Conservation (phyloP, 2,113 vertebrate species). For the Eudyptes chrysolophus region DNA sequence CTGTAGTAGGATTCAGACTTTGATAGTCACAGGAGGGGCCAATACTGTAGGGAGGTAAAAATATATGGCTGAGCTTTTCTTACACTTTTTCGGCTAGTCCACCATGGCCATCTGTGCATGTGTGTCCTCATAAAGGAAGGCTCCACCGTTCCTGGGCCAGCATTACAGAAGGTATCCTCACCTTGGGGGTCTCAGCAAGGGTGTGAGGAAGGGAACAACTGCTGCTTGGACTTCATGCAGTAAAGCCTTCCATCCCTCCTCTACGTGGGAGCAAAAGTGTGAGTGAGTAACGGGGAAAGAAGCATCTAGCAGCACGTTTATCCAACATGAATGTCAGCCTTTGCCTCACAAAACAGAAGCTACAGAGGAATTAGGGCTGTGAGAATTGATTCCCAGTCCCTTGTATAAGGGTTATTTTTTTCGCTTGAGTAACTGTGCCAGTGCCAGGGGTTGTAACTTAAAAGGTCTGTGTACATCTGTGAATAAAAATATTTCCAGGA, state of each 20-base stretch:
- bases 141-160: background rate
- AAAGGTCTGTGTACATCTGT: background rate
- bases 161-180: background rate
- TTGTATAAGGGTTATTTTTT: background rate
- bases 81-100: accelerated
- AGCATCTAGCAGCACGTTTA: background rate
- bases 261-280: accelerated
- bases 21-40: background rate
- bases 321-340: background rate
- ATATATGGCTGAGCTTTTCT: accelerated
- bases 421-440: background rate
- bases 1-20: background rate
- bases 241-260: background rate
- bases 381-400: background rate
- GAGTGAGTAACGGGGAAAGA: background rate
- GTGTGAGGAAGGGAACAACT: background rate
- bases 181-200: background rate
- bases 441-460: background rate
- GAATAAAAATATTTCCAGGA: background rate
- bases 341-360: background rate
- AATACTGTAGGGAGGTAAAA: background rate
- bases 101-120: accelerated
- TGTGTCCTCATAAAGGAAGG: background rate
- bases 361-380: background rate
- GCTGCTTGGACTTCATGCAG: background rate